Percentiles rank a stretch among this genome's conserved stretches.
Evolutionary conservation across 2,113 vertebrate species (phyloP).

Genomic region (Mohoua ochrocephala): DNA sequence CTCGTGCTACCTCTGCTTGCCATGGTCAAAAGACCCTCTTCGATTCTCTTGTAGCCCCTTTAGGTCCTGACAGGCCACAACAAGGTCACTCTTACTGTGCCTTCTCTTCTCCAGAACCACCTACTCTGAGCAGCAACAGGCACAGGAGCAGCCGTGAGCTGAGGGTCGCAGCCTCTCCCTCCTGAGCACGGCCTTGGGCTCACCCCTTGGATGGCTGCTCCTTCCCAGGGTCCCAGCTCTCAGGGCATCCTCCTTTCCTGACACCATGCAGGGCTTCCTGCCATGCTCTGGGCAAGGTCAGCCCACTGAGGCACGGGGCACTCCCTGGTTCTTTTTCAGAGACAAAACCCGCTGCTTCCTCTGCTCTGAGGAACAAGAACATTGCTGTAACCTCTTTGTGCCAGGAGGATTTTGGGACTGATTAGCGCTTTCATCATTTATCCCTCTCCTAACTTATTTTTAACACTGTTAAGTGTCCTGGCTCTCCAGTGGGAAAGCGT

Average conservation of each 20-base stretch:
- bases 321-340: neutral
- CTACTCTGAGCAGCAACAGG: neutral
- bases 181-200: neutral
- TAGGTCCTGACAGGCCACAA: neutral
- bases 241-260: neutral
- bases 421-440: neutral
- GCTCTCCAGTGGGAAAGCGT: neutral
- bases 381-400: neutral
- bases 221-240: fast-evolving
- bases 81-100: neutral
- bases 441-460: neutral
- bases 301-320: fast-evolving
- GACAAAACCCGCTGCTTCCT: neutral
- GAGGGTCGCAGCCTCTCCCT: neutral
- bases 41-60: neutral
- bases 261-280: fast-evolving
- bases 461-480: conserved; percentile 21
- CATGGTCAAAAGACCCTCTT: neutral
- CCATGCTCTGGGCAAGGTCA: neutral
- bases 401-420: neutral
- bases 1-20: neutral
- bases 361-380: neutral
- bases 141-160: neutral
- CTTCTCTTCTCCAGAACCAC: neutral
- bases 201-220: neutral